Evolutionary conservation across 2,113 vertebrate species (phyloP).

Genomic region (Paracanthobrama guichenoti): DNA sequence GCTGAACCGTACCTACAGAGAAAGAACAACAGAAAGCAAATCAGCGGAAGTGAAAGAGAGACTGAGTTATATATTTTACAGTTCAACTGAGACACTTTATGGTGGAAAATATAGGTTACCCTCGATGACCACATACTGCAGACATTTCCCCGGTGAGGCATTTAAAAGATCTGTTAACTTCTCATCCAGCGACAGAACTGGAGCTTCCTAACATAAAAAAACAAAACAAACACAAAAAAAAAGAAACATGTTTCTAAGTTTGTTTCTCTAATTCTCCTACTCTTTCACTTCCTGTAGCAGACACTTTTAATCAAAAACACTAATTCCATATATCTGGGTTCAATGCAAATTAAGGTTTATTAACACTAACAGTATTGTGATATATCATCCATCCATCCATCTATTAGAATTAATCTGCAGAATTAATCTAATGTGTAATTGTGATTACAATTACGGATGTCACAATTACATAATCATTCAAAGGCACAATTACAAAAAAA

Average conservation of each 20-base stretch:
- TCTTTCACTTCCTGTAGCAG: neutral
- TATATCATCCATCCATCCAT: neutral
- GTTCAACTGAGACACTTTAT: neutral
- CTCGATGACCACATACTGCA: conserved; percentile 83
- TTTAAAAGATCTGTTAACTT: conserved; percentile 76
- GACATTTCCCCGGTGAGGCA: conserved; percentile 74
- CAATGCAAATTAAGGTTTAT: no score
- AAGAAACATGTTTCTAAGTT: no score
- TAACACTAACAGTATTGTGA: neutral
- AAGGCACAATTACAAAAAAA: no score
- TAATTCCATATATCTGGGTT: neutral
- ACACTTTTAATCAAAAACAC: neutral
- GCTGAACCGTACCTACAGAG: conserved; percentile 77
- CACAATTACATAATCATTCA: no score
- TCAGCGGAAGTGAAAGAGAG: neutral
- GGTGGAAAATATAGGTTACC: conserved; percentile 70
- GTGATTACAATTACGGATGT: no score
- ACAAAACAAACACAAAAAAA: neutral
- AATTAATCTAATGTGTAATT: no score
- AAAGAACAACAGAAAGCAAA: neutral
- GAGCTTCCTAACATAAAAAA: conserved; percentile 76
- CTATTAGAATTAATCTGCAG: no score
- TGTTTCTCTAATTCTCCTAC: neutral
- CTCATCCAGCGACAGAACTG: conserved; percentile 74
- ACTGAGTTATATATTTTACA: neutral